Evolutionary conservation across 2,888 invertebrate species (phyloP), one percentile per base, ranked within the genome.

Genomic region (Monopis laevigella): DNA sequence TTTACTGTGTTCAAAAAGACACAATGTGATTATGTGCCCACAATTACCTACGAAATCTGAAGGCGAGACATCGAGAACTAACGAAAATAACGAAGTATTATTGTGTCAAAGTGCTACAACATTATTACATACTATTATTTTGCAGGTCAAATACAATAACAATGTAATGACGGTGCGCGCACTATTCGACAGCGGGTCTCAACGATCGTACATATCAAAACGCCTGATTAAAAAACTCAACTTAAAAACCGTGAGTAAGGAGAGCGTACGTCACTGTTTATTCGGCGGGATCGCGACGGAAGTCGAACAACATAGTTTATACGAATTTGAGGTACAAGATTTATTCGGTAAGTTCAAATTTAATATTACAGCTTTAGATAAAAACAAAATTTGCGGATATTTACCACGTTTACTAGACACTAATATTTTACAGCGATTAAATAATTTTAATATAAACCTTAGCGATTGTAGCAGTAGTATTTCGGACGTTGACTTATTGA

Each of bases 341-440:
- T 11, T 28, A n/a, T 7, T 4, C 4, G 11, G 11, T 28, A 4
- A 6, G 28, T 28, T 28, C 11, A 28, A 6, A n/a, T 6, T 28
- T n/a, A 28, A 5, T 4, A 5, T 28, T 7, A 8, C 28, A n/a
- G 28, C 28, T n/a, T 28, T 28, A 28, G 11, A 28, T 11, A 28
- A 28, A 28, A 28, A 6, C 11, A 28, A 28, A 28, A 28, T 28
- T n/a, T 28, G 28, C 11, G 28, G 28, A 28, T 6, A 8, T 6
- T 11, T 28, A n/a, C 28, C 28, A n/a, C 7, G 28, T 4, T 28
- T 28, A 28, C 7, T n/a, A n/a, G 11, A 28, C 4, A 11, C 6
- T n/a, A 6, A 28, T 28, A 28, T n/a, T 28, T 28, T 28, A n/a
- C 28, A n/a, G 4, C 28, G 11, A n/a, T 28, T 28, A 28, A 28